Evolutionary conservation across 2,888 invertebrate species (phyloP).

Genomic region (Pammene aurita): DNA sequence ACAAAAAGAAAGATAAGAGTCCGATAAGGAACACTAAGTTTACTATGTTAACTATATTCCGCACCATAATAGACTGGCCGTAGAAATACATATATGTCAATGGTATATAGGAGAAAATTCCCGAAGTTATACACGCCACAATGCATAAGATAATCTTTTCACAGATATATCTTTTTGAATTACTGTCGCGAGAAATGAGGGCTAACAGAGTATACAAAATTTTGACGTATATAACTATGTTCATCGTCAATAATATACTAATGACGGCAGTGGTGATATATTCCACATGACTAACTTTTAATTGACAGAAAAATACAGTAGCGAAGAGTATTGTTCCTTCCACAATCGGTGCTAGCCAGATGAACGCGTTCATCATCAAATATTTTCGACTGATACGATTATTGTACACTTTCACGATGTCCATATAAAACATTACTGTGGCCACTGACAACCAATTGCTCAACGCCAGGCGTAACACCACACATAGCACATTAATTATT

Average conservation of each 20-base stretch:
- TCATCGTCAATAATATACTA: background rate
- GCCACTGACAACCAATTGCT: slow-evolving; percentile 24
- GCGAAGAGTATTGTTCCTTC: slow-evolving; percentile 9
- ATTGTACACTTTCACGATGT: slow-evolving; percentile 23
- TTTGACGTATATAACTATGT: background rate
- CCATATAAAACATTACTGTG: slow-evolving; percentile 15
- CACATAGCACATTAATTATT: slow-evolving; percentile 1
- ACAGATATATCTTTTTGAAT: background rate
- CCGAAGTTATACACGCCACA: slow-evolving; percentile 11
- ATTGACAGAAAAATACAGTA: background rate
- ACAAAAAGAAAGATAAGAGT: slow-evolving; percentile 10
- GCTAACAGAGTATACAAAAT: slow-evolving; percentile 10
- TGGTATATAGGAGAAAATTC: slow-evolving; percentile 8
- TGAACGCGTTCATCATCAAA: slow-evolving; percentile 6
- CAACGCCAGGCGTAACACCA: slow-evolving; percentile 12
- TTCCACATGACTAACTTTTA: slow-evolving; percentile 13
- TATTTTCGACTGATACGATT: slow-evolving; percentile 12
- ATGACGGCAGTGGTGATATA: background rate
- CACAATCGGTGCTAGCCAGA: slow-evolving; percentile 6
- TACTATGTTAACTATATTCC: slow-evolving; percentile 15
- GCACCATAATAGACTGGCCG: background rate
- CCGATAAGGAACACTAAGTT: slow-evolving; percentile 14
- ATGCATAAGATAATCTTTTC: slow-evolving; percentile 13
- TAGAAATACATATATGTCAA: slow-evolving; percentile 9
- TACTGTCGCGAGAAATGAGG: background rate